Evolutionary conservation across 2,797 vertebrate genomes (phyloP).

Genomic region (Crax fasciolata): DNA sequence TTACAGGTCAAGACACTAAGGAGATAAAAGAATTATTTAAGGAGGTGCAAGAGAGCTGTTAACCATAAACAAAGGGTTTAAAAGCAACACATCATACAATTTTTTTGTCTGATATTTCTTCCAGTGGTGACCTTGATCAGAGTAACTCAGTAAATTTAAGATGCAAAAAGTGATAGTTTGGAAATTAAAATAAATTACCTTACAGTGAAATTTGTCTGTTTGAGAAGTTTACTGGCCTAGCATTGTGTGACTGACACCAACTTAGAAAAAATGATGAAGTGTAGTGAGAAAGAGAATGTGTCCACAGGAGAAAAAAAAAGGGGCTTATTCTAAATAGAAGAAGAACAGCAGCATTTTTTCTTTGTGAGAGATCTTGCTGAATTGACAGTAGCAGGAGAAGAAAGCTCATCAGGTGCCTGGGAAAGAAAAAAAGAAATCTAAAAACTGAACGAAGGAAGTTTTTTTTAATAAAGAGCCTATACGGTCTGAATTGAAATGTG

Average conservation of each 20-base stretch:
- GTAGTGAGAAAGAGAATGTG: neutral
- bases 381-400: neutral
- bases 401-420: neutral
- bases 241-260: neutral
- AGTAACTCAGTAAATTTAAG: constrained; percentile 4
- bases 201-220: neutral
- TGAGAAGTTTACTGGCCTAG: neutral
- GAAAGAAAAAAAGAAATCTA: constrained; percentile 5
- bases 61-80: neutral
- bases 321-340: neutral
- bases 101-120: constrained; percentile 18
- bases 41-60: neutral
- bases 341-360: neutral
- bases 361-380: neutral
- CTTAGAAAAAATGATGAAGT: neutral
- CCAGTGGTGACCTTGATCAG: neutral
- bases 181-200: neutral
- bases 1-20: neutral
- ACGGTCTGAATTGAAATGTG: constrained; percentile 32
- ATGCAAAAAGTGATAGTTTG: neutral
- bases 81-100: neutral
- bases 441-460: neutral
- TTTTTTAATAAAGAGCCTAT: neutral
- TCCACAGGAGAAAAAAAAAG: neutral
- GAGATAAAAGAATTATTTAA: neutral